These are phyloP conservation scores for Dexiosoma caninum DNA, from an alignment of 2,888 invertebrate genomes.

Conservation along the genomic window DNA sequence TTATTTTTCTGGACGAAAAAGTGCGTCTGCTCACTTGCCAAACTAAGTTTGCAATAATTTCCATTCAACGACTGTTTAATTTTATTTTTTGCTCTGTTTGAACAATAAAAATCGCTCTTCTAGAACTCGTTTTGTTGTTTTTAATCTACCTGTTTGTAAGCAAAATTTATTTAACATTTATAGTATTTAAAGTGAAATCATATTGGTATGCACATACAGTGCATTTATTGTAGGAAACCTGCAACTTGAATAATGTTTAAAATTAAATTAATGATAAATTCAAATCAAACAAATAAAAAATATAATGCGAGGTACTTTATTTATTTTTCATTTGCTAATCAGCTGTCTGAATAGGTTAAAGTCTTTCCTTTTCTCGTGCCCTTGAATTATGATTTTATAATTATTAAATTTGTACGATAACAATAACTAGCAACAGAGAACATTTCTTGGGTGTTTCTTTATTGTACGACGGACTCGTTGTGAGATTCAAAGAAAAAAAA, in stretches of 20 bases:
- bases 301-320: neutral
- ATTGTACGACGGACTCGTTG: neutral
- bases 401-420: neutral
- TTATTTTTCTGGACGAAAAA: conserved; percentile 53
- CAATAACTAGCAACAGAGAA: neutral
- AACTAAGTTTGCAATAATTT: conserved; percentile 69
- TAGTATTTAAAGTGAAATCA: neutral
- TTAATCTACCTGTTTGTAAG: neutral
- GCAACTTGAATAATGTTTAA: neutral
- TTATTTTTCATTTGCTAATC: conserved; percentile 30
- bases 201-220: neutral
- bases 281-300: neutral
- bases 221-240: neutral
- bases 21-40: conserved; percentile 69
- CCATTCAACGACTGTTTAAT: conserved; percentile 62
- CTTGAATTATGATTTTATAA: neutral
- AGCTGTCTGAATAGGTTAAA: neutral
- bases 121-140: conserved; percentile 45
- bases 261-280: conserved; percentile 15
- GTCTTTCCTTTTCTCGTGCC: neutral
- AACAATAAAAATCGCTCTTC: neutral
- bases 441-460: neutral
- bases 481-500: no score
- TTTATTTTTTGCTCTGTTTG: conserved; percentile 5
- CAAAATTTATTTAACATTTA: conserved; percentile 12